Conservation (phyloP, 2,113 vertebrate genomes). For the Hylia prasina region DNA sequence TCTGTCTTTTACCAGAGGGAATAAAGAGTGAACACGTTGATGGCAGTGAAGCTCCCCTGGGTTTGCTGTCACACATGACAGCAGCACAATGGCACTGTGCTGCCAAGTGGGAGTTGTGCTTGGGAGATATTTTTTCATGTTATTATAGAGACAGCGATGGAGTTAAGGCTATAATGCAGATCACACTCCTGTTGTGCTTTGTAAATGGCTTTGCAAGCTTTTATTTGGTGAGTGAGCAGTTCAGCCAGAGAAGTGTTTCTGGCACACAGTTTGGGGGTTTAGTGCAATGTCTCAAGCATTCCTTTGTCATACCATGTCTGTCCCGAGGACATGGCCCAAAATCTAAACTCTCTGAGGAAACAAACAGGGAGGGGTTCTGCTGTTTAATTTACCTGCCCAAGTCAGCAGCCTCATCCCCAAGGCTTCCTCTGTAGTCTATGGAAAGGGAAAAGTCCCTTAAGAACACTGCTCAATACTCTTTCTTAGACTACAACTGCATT, state of each 20-base stretch:
- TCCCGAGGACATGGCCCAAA: background rate
- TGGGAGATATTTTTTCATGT: background rate
- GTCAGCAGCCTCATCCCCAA: background rate
- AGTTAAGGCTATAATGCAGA: conserved; percentile 8
- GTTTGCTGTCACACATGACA: background rate
- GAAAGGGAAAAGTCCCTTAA: background rate
- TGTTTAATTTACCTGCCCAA: background rate
- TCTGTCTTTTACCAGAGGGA: background rate
- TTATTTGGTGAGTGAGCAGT: background rate
- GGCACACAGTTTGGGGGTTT: background rate
- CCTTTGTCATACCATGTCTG: background rate
- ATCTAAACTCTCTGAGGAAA: background rate
- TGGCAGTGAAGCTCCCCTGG: background rate
- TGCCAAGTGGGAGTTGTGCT: background rate
- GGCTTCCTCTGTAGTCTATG: background rate
- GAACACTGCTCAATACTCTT: background rate
- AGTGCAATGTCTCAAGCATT: background rate
- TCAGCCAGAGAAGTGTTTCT: background rate
- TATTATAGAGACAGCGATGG: background rate
- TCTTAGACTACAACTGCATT: background rate
- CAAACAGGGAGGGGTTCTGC: background rate
- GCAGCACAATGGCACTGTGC: background rate
- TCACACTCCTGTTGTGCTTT: background rate
- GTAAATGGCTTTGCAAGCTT: background rate
- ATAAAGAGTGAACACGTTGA: background rate